phyloP scores from a whole-genome alignment of 2,888 invertebrate genomes.

The Andrena trimmerana region DNA sequence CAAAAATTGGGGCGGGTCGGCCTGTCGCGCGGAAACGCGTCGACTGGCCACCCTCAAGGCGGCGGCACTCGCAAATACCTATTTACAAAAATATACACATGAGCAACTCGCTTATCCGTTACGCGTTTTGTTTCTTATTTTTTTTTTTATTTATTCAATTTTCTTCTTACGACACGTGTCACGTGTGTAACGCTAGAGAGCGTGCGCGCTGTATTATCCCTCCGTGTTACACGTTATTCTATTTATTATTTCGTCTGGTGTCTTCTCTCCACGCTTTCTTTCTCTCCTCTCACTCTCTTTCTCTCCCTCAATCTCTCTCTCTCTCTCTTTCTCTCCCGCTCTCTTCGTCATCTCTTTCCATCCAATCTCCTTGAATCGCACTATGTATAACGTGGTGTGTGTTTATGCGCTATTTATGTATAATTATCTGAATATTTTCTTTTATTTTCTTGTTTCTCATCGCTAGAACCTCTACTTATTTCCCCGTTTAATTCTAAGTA shows the following conservation, averaged over 20 bases:
- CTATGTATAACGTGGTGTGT: slow-evolving; percentile 68
- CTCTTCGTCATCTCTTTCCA: slow-evolving; percentile 22
- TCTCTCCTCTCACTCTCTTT: slow-evolving; percentile 40
- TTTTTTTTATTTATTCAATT: slow-evolving; percentile 18
- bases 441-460: slow-evolving; percentile 69
- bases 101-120: slow-evolving; percentile 83
- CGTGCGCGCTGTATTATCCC: slow-evolving; percentile 4
- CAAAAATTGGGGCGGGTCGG: slow-evolving; percentile 79
- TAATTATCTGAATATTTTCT: slow-evolving; percentile 65
- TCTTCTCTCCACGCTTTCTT: slow-evolving; percentile 35
- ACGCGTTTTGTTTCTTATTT: slow-evolving; percentile 35
- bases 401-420: slow-evolving; percentile 64
- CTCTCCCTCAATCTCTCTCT: slow-evolving; percentile 30
- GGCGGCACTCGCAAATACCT: slow-evolving; percentile 83
- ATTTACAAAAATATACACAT: slow-evolving; percentile 85
- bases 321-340: slow-evolving; percentile 34
- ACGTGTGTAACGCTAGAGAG: slow-evolving; percentile 13
- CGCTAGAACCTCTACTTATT: slow-evolving; percentile 80
- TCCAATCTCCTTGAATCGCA: slow-evolving; percentile 61
- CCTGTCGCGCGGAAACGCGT: slow-evolving; percentile 54
- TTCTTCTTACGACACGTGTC: not conserved
- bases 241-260: slow-evolving; percentile 36
- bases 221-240: slow-evolving; percentile 13
- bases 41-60: slow-evolving; percentile 79
- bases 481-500: slow-evolving; percentile 79